Conservation (phyloP, 2,888 invertebrate genomes). For the Stenchaetothrips biformis region DNA sequence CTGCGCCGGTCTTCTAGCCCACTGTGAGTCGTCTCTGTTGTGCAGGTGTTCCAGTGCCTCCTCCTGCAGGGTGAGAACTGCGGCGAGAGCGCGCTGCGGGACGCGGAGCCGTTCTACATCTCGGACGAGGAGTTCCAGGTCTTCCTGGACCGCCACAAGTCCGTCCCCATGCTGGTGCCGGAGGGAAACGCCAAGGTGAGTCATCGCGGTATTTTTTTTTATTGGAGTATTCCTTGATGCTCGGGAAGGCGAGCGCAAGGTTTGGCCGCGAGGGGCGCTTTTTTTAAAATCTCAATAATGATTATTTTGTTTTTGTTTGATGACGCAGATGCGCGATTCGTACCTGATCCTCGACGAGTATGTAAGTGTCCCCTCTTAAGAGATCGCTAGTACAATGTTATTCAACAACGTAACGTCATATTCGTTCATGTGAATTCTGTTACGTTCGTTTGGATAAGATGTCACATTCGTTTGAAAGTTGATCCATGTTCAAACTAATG, state of each 20-base stretch:
- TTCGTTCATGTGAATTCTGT: too few relatives aligned
- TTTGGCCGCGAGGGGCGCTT: not conserved
- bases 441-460: too few relatives aligned
- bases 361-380: constrained; percentile 40
- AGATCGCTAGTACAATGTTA: too few relatives aligned
- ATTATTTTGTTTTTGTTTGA: constrained; percentile 27
- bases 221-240: not conserved
- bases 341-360: constrained; percentile 53
- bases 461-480: too few relatives aligned
- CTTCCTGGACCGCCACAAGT: constrained; percentile 48
- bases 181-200: constrained; percentile 46
- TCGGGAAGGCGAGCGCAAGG: not conserved
- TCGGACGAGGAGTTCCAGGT: constrained; percentile 46
- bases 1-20: too few relatives aligned
- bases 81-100: constrained; percentile 47
- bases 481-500: too few relatives aligned
- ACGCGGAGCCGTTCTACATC: constrained; percentile 49
- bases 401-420: too few relatives aligned
- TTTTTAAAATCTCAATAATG: not conserved
- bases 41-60: constrained; percentile 51
- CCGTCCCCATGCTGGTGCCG: constrained; percentile 47
- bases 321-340: constrained; percentile 46
- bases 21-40: not conserved
- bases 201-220: not conserved
- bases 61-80: constrained; percentile 51